Percentiles rank a stretch among this genome's conserved stretches.
phyloP scores from a whole-genome alignment of 2,888 invertebrate genomes.

The Napeogenes inachia region DNA sequence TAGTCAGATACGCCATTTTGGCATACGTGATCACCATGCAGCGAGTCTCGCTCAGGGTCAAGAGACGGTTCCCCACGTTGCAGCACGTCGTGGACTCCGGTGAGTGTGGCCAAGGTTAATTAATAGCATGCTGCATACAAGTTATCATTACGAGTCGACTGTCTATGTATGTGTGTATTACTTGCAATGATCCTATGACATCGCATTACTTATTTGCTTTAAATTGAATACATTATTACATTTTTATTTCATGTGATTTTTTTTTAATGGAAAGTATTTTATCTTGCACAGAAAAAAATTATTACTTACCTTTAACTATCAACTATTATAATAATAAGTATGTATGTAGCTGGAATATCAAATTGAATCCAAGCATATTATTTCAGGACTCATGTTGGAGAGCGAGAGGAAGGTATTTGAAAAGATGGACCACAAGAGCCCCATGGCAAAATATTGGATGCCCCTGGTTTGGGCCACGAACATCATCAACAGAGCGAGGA shows the following conservation, averaged over 20 bases:
- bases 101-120: constrained; percentile 56
- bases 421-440: constrained; percentile 91
- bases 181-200: neutral
- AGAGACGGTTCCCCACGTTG: constrained; percentile 91
- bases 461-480: constrained; percentile 95
- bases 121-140: constrained; percentile 5
- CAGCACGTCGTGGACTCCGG: constrained; percentile 95
- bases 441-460: constrained; percentile 95
- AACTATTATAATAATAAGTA: no score
- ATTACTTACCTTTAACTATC: no score
- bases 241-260: no score
- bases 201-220: neutral
- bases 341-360: neutral
- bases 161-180: neutral
- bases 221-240: no score
- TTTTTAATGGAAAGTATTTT: no score
- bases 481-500: constrained; percentile 91
- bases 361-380: constrained; percentile 12
- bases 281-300: no score
- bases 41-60: constrained; percentile 90
- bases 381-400: constrained; percentile 90
- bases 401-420: constrained; percentile 95
- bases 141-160: neutral
- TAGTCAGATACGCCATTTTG: constrained; percentile 91
- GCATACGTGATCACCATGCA: constrained; percentile 93